phyloP scores from a whole-genome alignment of 2,888 invertebrate species.

The Bhutanitis thaidina region DNA sequence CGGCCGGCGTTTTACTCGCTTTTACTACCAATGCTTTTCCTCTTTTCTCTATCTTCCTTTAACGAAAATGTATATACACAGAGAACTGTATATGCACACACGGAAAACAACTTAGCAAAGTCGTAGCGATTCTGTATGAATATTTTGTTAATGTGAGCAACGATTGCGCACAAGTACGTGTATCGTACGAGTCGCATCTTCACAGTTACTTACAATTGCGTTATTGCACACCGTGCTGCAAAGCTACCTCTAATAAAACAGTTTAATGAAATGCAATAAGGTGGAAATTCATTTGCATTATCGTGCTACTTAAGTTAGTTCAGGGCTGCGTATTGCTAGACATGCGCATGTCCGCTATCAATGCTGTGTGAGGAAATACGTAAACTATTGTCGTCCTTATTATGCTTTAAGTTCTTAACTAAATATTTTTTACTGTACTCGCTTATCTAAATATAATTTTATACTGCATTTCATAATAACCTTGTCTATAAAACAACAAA shows the following conservation, averaged over 20 bases:
- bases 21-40: constrained; percentile 65
- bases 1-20: constrained; percentile 60
- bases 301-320: constrained; percentile 42
- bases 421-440: constrained; percentile 23
- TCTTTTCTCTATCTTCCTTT: constrained; percentile 70
- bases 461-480: too few species aligned
- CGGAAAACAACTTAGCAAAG: constrained; percentile 49
- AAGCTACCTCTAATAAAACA: constrained; percentile 32
- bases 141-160: constrained; percentile 39
- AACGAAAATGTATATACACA: constrained; percentile 64
- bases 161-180: constrained; percentile 26
- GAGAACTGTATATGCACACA: constrained; percentile 55
- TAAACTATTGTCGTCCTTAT: constrained; percentile 70
- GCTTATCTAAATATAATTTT: too few species aligned
- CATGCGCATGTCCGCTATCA: constrained; percentile 71
- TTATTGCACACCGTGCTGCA: constrained; percentile 55
- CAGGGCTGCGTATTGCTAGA: constrained; percentile 39
- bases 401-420: constrained; percentile 50
- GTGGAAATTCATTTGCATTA: constrained; percentile 37
- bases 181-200: constrained; percentile 44
- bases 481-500: too few species aligned
- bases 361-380: constrained; percentile 57
- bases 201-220: constrained; percentile 43
- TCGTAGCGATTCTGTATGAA: constrained; percentile 39
- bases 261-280: constrained; percentile 40